These are phyloP conservation scores for Apamea monoglypha DNA, from an alignment of 2,888 invertebrate genomes.

Conservation along the genomic window DNA sequence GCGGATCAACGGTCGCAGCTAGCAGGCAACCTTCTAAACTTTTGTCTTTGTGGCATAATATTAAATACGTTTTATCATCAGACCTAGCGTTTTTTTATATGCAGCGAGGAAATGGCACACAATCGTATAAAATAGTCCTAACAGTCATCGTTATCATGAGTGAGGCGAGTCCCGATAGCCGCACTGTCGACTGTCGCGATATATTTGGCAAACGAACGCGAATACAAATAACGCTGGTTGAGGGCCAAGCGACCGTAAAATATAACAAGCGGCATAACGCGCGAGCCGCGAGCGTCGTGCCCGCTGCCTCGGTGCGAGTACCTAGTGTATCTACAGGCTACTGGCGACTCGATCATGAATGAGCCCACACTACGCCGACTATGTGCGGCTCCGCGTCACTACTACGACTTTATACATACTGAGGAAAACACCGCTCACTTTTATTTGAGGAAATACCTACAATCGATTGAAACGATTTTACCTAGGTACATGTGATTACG, in stretches of 20 bases:
- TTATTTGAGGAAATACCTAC: background rate
- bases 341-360: background rate
- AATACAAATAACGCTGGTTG: constrained; percentile 63
- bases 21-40: background rate
- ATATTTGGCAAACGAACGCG: constrained; percentile 56
- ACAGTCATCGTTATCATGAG: background rate
- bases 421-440: background rate
- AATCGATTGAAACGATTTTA: background rate
- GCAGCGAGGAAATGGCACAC: background rate
- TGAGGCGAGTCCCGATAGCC: constrained; percentile 3
- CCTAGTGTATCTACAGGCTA: background rate
- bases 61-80: background rate
- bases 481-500: background rate
- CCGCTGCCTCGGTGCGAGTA: background rate
- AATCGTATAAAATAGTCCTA: background rate
- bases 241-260: constrained; percentile 50
- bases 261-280: constrained; percentile 25
- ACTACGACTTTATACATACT: constrained; percentile 5
- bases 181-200: constrained; percentile 1
- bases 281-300: background rate
- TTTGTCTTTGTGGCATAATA: background rate
- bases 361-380: constrained; percentile 6
- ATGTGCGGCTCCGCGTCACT: constrained; percentile 1
- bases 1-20: background rate
- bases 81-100: background rate